Conservation (phyloP, 1,140 invertebrate genomes). For the Zaprionus tsacasi region DNA sequence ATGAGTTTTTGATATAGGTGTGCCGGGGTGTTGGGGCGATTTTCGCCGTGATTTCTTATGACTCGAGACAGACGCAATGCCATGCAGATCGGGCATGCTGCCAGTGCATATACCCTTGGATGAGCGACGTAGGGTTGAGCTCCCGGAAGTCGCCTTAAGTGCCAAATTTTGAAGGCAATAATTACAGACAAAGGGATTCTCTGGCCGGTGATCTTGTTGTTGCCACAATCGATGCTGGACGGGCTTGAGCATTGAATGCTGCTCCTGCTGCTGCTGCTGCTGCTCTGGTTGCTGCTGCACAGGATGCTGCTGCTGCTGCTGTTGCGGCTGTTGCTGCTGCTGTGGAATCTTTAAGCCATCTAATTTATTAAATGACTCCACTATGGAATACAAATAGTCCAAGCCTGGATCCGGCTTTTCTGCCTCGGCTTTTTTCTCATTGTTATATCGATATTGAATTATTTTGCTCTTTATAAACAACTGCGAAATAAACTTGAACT, state of each 20-base stretch:
- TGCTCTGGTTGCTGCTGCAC: background rate
- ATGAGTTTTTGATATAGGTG: background rate
- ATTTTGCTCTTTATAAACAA: slow-evolving; percentile 72
- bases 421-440: background rate
- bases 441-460: slow-evolving; percentile 44
- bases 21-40: background rate
- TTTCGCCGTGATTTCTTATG: background rate
- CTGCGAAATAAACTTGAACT: slow-evolving; percentile 69
- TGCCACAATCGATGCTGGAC: slow-evolving; percentile 53
- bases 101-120: slow-evolving; percentile 8
- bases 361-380: too few relatives aligned
- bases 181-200: background rate
- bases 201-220: slow-evolving; percentile 30
- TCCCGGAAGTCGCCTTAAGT: background rate
- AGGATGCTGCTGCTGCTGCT: background rate
- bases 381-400: too few relatives aligned
- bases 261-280: background rate
- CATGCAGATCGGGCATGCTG: slow-evolving; percentile 57
- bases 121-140: background rate
- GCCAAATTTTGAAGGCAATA: background rate
- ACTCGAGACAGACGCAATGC: background rate
- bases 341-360: too few relatives aligned
- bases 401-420: background rate
- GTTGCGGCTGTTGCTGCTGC: background rate
- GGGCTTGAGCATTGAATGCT: background rate